phyloP scores from a whole-genome alignment of 1,140 invertebrate genomes.

The Drosophila santomea region DNA sequence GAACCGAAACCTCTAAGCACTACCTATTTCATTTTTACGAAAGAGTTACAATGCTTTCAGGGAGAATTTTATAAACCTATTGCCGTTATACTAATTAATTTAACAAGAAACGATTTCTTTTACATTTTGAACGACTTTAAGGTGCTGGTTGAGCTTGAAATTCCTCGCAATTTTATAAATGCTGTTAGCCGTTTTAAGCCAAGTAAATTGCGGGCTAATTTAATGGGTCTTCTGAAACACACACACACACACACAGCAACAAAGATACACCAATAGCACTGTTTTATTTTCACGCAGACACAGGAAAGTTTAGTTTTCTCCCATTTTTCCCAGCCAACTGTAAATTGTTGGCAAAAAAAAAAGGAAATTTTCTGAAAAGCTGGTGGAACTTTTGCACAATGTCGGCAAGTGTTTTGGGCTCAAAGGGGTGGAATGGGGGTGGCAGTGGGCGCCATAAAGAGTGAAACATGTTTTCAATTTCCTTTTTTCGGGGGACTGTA shows the following conservation, averaged over 20 bases:
- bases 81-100: constrained; percentile 9
- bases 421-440: neutral
- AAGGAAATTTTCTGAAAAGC: constrained; percentile 17
- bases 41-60: constrained; percentile 11
- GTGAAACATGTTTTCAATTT: constrained; percentile 66
- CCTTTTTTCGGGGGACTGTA: constrained; percentile 43
- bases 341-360: constrained; percentile 25
- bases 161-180: constrained; percentile 37
- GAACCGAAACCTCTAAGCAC: constrained; percentile 9
- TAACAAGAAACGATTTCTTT: constrained; percentile 1
- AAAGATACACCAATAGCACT: constrained; percentile 26
- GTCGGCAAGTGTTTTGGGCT: constrained; percentile 58
- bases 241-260: constrained; percentile 19
- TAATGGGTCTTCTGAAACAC: constrained; percentile 37
- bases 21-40: neutral
- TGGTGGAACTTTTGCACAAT: constrained; percentile 63
- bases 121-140: neutral
- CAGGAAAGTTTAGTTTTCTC: constrained; percentile 37
- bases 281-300: constrained; percentile 51
- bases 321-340: constrained; percentile 30
- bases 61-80: constrained; percentile 32
- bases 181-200: constrained; percentile 51
- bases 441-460: constrained; percentile 33
- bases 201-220: constrained; percentile 45
- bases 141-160: constrained; percentile 35